These are phyloP conservation scores for Scomber colias DNA, from an alignment of 2,113 vertebrate species.

Conservation along the genomic window DNA sequence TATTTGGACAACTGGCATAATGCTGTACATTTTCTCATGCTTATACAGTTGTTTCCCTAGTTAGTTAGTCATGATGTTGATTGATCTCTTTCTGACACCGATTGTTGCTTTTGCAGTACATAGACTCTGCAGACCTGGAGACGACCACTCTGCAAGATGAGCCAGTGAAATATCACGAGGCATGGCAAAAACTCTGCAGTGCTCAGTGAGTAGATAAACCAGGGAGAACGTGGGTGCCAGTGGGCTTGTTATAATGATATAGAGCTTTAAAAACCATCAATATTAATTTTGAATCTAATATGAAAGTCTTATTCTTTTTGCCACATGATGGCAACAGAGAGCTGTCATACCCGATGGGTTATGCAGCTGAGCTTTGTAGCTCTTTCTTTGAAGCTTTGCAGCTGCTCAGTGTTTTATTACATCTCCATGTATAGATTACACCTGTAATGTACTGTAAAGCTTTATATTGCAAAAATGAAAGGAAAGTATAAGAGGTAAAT, in stretches of 20 bases:
- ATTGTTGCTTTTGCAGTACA: conserved; percentile 87
- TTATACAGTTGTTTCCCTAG: not conserved
- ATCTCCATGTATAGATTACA: not conserved
- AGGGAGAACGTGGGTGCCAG: not conserved
- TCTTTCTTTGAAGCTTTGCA: not conserved
- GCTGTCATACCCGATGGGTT: not conserved
- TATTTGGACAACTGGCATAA: not conserved
- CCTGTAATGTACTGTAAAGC: not conserved
- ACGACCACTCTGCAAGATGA: conserved; percentile 88
- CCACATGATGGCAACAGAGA: conserved; percentile 57
- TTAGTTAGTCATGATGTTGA: not conserved
- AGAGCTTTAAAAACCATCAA: not conserved
- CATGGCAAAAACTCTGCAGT: conserved; percentile 97
- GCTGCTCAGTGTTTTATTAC: not conserved
- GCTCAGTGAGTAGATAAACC: conserved; percentile 88
- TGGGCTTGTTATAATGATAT: not conserved
- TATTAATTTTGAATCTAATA: not conserved
- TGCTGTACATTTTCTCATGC: not conserved
- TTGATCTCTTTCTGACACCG: too few species aligned
- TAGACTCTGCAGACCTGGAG: conserved; percentile 96
- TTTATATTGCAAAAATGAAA: too few species aligned
- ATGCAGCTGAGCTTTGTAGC: not conserved
- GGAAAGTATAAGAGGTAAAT: not conserved
- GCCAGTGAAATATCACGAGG: conserved; percentile 96
- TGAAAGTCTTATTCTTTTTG: too few species aligned